Evolutionary conservation across 2,888 invertebrate species (phyloP).

Genomic region (Luffia ferchaultella): DNA sequence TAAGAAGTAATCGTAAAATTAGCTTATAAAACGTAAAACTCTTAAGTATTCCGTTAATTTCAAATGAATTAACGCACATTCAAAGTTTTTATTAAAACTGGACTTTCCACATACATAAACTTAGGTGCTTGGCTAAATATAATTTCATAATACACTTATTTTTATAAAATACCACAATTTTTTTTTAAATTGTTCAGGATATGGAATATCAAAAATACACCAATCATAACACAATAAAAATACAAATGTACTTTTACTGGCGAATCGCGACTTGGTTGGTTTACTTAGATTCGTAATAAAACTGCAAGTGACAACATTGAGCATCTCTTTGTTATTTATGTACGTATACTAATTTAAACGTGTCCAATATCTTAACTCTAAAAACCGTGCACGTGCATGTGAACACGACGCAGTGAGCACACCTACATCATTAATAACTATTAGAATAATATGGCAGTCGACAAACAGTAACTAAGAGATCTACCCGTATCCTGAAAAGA

Average conservation of each 20-base stretch:
- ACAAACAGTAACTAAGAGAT: slow-evolving; percentile 31
- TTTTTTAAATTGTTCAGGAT: neutral
- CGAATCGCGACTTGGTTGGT: slow-evolving; percentile 28
- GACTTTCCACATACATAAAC: neutral
- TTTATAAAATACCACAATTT: neutral
- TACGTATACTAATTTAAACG: slow-evolving; percentile 39
- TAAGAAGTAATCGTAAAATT: slow-evolving; percentile 37
- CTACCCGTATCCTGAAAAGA: slow-evolving; percentile 42
- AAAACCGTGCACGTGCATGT: slow-evolving; percentile 53
- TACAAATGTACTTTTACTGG: neutral
- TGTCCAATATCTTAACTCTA: slow-evolving; percentile 31
- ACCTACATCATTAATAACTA: slow-evolving; percentile 40
- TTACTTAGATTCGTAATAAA: slow-evolving; percentile 1
- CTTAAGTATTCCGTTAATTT: slow-evolving; percentile 1
- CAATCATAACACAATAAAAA: neutral
- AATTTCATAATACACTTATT: neutral
- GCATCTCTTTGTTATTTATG: slow-evolving; percentile 33
- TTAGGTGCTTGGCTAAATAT: neutral
- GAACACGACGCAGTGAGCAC: slow-evolving; percentile 40
- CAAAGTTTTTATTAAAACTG: neutral
- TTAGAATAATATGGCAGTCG: slow-evolving; percentile 53
- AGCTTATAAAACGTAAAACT: slow-evolving; percentile 19
- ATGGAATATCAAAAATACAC: neutral
- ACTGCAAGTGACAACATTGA: slow-evolving; percentile 34
- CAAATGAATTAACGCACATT: slow-evolving; percentile 28